Percentiles rank a stretch among this genome's conserved stretches.
Evolutionary conservation across 2,113 vertebrate genomes (phyloP).

Genomic region (Delphinus delphis): DNA sequence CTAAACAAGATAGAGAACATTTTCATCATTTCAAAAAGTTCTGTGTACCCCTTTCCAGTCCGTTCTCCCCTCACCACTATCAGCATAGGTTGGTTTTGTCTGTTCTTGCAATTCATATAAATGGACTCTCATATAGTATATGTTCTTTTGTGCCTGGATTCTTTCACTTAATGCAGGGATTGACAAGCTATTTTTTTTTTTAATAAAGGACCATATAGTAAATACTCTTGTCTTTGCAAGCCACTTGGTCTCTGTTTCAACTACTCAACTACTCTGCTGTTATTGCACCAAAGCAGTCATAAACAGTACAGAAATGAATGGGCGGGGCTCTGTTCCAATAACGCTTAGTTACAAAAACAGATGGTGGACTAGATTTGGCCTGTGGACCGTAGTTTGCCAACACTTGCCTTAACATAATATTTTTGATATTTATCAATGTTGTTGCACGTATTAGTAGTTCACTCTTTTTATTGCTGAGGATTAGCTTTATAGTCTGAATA

Average conservation of each 20-base stretch:
- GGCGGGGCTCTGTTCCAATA: not conserved
- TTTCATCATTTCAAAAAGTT: not conserved
- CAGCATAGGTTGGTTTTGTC: not conserved
- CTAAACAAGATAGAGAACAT: not conserved
- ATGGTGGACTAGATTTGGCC: not conserved
- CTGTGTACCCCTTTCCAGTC: not conserved
- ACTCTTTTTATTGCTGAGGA: constrained; percentile 44
- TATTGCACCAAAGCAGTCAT: not conserved
- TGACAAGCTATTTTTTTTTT: not conserved
- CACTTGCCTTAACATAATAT: not conserved
- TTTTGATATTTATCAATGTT: constrained; percentile 40
- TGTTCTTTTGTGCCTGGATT: not conserved
- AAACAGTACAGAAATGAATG: not conserved
- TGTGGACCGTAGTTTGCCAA: not conserved
- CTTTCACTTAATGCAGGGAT: not conserved
- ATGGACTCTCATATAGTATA: not conserved
- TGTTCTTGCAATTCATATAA: not conserved
- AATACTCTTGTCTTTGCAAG: not conserved
- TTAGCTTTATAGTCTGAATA: constrained; percentile 14
- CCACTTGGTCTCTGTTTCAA: not conserved
- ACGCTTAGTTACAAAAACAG: constrained; percentile 37
- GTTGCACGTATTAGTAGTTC: constrained; percentile 38
- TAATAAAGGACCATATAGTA: not conserved
- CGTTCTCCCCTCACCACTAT: not conserved
- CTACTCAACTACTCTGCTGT: not conserved